Conservation (phyloP, 2,888 invertebrate species). For the Tupiocoris notatus region DNA sequence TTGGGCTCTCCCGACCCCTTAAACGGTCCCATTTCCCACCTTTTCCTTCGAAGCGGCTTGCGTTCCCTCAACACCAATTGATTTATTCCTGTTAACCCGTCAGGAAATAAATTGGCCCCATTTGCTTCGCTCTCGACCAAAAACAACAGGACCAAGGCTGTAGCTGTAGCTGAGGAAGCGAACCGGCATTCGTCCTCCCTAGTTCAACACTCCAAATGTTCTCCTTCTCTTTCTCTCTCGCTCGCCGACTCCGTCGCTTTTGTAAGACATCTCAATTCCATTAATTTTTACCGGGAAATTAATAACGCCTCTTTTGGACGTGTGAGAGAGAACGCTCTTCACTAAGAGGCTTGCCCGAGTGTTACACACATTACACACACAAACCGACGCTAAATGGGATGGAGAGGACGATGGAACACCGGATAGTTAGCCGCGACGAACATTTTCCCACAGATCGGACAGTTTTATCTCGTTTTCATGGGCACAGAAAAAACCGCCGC, state of each 20-base stretch:
- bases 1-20: background rate
- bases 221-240: background rate
- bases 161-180: too few relatives aligned
- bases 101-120: slow-evolving; percentile 41
- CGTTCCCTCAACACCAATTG: slow-evolving; percentile 27
- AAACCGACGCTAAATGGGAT: background rate
- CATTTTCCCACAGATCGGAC: background rate
- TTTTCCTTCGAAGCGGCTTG: slow-evolving; percentile 5
- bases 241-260: slow-evolving; percentile 9
- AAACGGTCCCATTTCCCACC: slow-evolving; percentile 38
- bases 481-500: too few relatives aligned
- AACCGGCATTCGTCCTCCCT: too few relatives aligned
- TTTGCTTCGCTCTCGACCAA: slow-evolving; percentile 37
- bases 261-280: slow-evolving; percentile 41
- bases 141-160: slow-evolving; percentile 23
- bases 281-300: slow-evolving; percentile 40
- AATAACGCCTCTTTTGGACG: slow-evolving; percentile 21
- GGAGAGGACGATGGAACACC: background rate
- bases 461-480: too few relatives aligned
- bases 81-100: slow-evolving; percentile 41
- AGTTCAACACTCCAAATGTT: background rate
- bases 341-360: background rate
- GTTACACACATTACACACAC: background rate
- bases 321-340: background rate
- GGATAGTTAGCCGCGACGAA: background rate